Base-by-base conservation (phyloP, 2,113 vertebrate species). In the Oryzias curvinotus region DNA sequence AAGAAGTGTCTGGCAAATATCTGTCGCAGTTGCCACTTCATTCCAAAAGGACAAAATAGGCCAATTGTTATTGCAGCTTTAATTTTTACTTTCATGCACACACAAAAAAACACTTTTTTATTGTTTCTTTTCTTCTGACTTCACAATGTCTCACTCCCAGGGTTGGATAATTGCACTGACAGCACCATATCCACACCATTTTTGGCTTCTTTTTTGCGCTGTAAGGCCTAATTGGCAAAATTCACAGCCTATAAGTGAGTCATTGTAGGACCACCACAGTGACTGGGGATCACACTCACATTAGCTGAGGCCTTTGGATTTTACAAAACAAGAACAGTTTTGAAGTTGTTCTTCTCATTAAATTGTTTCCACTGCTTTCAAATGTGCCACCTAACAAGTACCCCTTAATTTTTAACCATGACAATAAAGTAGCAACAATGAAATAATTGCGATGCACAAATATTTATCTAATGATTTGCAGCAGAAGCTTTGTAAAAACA, bases 81-180 rank as follows among this genome's bases (percentile, higher is more conserved):
- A 67, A 72, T 74, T 81, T 82, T 80, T 81, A 83, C 89, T 85
- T 89, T 83, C 68, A 81, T 77, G 74, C 89, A 84, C 80, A 83
- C 83, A 85, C 6, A 60, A 23, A 52, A 57, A 71, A 73, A 76
- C 79, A 73, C 66, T 57, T 45, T 36, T 44, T 47, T n/a, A n/a
- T 46, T n/a, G 15, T 17, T 46, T 0, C 60, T 36, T 30, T 62
- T 68, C 54, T 80, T 73, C 87, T 65, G 77, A 84, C 83, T 80
- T 82, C 59, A 72, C 73, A 75, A 80, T 75, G 81, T 89, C 80
- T 88, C 84, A 91, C 90, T 85, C 67, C 65, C 74, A 65, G 89
- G 89, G 87, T 88, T 77, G 85, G 69, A 89, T 85, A 90, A 89
- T 91, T 91, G 82, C 79, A 50, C 71, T 84, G 76, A 74, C 71